A percentile compares a stretch with the other conserved stretches of the same genome.
These are phyloP conservation scores for Indri indri DNA, from an alignment of 2,113 vertebrate species.

Conservation along the genomic window DNA sequence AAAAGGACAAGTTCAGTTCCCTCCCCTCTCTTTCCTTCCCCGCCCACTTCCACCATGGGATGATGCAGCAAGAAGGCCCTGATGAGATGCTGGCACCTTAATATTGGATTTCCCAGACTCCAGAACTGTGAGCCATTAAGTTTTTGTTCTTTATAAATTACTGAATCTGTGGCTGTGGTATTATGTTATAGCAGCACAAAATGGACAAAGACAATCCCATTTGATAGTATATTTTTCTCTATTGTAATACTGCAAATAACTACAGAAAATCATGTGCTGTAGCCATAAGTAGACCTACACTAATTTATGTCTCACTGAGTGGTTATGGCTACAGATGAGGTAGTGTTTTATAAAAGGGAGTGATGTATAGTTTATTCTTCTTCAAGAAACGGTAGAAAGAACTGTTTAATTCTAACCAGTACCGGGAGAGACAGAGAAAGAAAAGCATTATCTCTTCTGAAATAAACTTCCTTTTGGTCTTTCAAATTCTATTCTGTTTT, in stretches of 20 bases:
- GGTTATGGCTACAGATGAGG: not conserved
- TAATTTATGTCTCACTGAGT: not conserved
- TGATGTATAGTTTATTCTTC: not conserved
- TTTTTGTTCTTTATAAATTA: not conserved
- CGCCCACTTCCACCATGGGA: not conserved
- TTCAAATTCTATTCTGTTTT: not conserved
- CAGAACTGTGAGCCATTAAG: not conserved
- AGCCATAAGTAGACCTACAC: not conserved
- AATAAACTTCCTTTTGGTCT: slow-evolving; percentile 1
- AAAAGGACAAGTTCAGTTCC: not conserved
- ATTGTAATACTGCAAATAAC: not conserved
- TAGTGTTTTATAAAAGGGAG: not conserved
- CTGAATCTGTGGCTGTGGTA: too few species aligned
- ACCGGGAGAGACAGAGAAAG: not conserved
- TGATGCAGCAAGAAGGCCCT: not conserved
- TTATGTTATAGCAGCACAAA: not conserved
- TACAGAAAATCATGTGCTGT: not conserved
- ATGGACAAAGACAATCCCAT: not conserved
- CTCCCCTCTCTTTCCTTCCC: too few species aligned
- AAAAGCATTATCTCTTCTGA: not conserved
- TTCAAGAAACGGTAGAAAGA: not conserved
- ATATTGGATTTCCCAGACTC: not conserved
- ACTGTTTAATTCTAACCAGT: not conserved
- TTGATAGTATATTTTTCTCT: not conserved
- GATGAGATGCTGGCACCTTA: not conserved